Conservation (phyloP, 1,140 invertebrate genomes). For the Branchinecta lindahli region DNA sequence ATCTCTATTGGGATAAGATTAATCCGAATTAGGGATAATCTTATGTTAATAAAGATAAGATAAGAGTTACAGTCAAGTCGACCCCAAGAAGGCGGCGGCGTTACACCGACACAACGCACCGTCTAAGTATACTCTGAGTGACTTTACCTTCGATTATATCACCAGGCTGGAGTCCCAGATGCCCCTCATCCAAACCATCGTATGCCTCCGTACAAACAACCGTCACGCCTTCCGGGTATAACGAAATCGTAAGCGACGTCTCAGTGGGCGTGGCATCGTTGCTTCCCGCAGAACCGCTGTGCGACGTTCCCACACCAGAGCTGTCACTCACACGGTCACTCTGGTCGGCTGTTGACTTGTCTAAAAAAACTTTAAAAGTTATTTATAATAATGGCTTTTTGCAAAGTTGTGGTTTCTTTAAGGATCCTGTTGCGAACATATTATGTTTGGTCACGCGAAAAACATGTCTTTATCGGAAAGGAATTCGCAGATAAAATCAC, state of each 20-base stretch:
- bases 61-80: too few species aligned
- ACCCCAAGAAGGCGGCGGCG: too few species aligned
- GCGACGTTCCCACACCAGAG: slow-evolving; percentile 70
- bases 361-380: slow-evolving; percentile 37
- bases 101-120: too few species aligned
- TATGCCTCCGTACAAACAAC: slow-evolving; percentile 76
- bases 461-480: too few species aligned
- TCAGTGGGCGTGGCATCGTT: slow-evolving; percentile 50
- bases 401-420: too few species aligned
- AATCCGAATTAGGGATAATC: too few species aligned
- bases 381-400: neutral
- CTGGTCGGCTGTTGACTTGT: slow-evolving; percentile 60
- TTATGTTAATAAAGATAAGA: too few species aligned
- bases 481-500: too few species aligned
- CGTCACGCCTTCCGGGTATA: slow-evolving; percentile 34
- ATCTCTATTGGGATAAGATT: too few species aligned
- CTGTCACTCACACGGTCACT: slow-evolving; percentile 79
- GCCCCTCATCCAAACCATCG: slow-evolving; percentile 47
- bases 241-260: slow-evolving; percentile 54
- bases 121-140: too few species aligned
- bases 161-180: slow-evolving; percentile 63
- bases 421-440: too few species aligned
- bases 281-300: slow-evolving; percentile 39
- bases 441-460: too few species aligned
- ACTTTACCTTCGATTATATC: slow-evolving; percentile 72